A percentile compares a stretch with the other conserved stretches of the same genome.
phyloP scores from a whole-genome alignment of 53 echinoderm and acorn worm genomes.

The Stichopus horrens region DNA sequence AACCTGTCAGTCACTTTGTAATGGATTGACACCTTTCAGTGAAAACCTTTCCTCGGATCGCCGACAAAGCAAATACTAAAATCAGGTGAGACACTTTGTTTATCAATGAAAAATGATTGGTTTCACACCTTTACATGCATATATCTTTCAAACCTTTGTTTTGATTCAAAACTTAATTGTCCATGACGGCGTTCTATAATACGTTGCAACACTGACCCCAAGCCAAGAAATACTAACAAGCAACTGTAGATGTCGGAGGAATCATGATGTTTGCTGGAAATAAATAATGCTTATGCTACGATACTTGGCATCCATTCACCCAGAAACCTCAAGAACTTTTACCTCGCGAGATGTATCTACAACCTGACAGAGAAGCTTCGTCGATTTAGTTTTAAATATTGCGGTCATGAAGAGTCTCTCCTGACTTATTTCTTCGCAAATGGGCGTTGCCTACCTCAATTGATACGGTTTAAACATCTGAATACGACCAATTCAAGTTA shows the following conservation, averaged over 20 bases:
- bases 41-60: background rate
- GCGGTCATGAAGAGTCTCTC: too few species aligned
- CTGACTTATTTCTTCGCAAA: too few species aligned
- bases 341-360: background rate
- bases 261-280: background rate
- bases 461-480: too few species aligned
- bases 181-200: slow-evolving; percentile 22
- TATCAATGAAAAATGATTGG: background rate
- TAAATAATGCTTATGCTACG: background rate
- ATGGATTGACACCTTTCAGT: background rate
- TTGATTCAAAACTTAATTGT: slow-evolving; percentile 12
- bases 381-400: too few species aligned
- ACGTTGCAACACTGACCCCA: background rate
- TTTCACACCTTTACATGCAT: background rate
- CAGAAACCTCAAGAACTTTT: slow-evolving; percentile 14
- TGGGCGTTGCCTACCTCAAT: too few species aligned
- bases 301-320: slow-evolving; percentile 5
- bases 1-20: background rate
- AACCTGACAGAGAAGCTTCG: too few species aligned
- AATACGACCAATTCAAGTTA: too few species aligned
- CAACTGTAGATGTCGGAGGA: background rate
- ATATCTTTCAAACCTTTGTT: slow-evolving; percentile 6
- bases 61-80: background rate
- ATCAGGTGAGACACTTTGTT: background rate
- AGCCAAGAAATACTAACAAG: background rate